Percentiles rank a stretch among this genome's conserved stretches.
Conservation (phyloP, 2,113 vertebrate species). For the Crotophaga sulcirostris region DNA sequence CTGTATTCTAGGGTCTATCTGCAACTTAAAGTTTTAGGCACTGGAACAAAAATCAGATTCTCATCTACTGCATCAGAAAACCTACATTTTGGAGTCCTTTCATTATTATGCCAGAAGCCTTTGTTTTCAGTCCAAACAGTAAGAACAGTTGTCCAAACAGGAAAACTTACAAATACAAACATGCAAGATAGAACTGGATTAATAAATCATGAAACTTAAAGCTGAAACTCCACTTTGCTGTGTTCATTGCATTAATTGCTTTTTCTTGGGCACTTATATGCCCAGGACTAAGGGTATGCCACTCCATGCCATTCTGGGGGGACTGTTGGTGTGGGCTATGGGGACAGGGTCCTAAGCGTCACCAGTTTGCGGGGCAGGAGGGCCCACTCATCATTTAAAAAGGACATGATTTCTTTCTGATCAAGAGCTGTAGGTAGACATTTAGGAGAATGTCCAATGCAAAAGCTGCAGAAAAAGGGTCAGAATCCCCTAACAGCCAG, state of each 20-base stretch:
- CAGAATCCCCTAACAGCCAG: neutral
- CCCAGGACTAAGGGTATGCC: neutral
- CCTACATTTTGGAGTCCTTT: neutral
- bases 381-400: neutral
- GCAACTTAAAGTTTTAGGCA: neutral
- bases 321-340: neutral
- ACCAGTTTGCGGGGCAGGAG: neutral
- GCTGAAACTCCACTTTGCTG: neutral
- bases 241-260: neutral
- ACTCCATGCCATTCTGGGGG: neutral
- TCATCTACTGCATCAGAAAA: neutral
- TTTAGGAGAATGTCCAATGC: neutral
- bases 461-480: neutral
- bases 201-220: neutral
- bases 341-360: neutral
- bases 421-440: neutral
- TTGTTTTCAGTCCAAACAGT: conserved; percentile 58
- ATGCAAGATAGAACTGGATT: neutral
- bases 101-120: neutral
- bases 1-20: neutral
- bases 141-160: conserved; percentile 54
- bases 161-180: conserved; percentile 47
- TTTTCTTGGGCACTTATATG: fast-evolving
- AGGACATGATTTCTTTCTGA: neutral
- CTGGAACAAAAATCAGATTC: neutral